Conservation (phyloP, 2,797 vertebrate genomes). For the Lagodon rhomboides region DNA sequence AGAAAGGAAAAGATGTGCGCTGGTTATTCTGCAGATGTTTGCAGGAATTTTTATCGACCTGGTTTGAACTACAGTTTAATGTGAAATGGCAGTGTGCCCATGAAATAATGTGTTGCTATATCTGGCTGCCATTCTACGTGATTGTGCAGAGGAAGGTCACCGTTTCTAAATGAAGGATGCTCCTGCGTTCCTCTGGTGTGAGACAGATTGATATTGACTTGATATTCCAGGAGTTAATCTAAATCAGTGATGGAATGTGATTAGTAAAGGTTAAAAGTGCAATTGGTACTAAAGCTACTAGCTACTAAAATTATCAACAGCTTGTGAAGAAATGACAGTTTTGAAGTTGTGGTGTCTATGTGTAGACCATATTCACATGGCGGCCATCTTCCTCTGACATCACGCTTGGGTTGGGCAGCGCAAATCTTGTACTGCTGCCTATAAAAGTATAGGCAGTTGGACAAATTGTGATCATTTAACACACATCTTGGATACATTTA, state of each 20-base stretch:
- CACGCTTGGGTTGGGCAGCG: too few relatives aligned
- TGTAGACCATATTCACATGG: too few relatives aligned
- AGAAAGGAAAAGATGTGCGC: background rate
- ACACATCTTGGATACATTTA: too few relatives aligned
- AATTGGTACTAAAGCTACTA: too few relatives aligned
- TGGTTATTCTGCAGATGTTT: background rate
- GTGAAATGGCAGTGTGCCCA: background rate
- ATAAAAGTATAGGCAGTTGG: too few relatives aligned
- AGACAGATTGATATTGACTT: background rate
- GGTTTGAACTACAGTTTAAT: background rate
- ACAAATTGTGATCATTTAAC: too few relatives aligned
- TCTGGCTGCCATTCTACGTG: background rate
- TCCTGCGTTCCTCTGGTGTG: too few relatives aligned
- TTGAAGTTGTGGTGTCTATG: too few relatives aligned
- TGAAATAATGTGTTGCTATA: conserved; percentile 13
- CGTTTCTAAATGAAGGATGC: background rate
- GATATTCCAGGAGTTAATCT: background rate
- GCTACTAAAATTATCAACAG: too few relatives aligned
- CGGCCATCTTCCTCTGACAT: too few relatives aligned
- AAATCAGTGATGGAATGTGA: background rate
- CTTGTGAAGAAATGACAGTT: too few relatives aligned
- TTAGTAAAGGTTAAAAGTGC: background rate
- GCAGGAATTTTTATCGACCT: background rate
- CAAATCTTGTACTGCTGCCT: too few relatives aligned
- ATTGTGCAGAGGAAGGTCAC: background rate